phyloP scores from a whole-genome alignment of 2,113 vertebrate species.

The Albula glossodonta region DNA sequence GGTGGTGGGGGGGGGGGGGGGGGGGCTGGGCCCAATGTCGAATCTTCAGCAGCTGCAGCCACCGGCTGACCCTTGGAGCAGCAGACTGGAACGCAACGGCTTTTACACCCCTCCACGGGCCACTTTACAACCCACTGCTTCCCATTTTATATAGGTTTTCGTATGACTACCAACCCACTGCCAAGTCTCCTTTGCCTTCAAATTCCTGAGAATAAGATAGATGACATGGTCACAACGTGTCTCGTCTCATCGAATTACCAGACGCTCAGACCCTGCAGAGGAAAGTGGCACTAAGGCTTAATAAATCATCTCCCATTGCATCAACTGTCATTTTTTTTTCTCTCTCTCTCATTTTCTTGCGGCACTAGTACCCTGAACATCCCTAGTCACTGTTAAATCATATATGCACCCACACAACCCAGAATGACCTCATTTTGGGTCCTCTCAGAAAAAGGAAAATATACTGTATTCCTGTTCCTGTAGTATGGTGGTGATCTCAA shows the following conservation, averaged over 20 bases:
- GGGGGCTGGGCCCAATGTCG: constrained; percentile 28
- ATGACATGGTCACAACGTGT: not conserved
- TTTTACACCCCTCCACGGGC: constrained; percentile 37
- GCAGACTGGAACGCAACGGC: constrained; percentile 37
- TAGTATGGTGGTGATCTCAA: not conserved
- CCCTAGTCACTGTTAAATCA: not conserved
- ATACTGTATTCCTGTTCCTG: not conserved
- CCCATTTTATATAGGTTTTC: constrained; percentile 1
- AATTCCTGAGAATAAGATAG: constrained; percentile 18
- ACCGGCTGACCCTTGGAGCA: constrained; percentile 29
- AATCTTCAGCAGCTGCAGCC: constrained; percentile 30
- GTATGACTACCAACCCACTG: not conserved
- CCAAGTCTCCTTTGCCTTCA: constrained; percentile 15
- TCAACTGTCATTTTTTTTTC: not conserved
- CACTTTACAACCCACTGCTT: constrained; percentile 40
- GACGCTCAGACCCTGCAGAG: constrained; percentile 1
- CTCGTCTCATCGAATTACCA: constrained; percentile 16
- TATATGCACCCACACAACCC: not conserved
- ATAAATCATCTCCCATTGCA: constrained; percentile 9
- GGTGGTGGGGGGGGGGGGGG: not conserved
- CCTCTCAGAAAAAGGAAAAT: not conserved
- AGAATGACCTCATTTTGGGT: not conserved
- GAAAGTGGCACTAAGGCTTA: constrained; percentile 6
- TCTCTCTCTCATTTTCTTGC: not conserved
- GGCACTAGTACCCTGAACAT: not conserved